These are phyloP conservation scores for Balearica regulorum DNA, from an alignment of 2,797 vertebrate genomes.

Conservation along the genomic window DNA sequence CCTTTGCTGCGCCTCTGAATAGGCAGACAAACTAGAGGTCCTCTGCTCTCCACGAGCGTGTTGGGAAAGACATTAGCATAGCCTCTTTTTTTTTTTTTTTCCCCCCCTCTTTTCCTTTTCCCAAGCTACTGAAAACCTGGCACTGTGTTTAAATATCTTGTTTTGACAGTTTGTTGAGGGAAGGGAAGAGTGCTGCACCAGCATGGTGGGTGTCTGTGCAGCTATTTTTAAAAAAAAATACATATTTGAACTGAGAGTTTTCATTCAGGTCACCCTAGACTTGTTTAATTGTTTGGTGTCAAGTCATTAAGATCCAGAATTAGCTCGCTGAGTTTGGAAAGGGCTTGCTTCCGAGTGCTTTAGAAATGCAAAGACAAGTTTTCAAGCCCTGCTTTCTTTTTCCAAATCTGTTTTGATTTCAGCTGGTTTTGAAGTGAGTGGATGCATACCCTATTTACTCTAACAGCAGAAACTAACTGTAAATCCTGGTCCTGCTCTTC, in stretches of 20 bases:
- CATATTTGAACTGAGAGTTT: neutral
- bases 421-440: neutral
- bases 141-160: neutral
- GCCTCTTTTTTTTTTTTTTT: neutral
- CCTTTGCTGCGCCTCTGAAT: conserved; percentile 65
- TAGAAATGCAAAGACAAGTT: conserved; percentile 6
- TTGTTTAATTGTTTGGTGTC: conserved; percentile 38
- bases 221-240: neutral
- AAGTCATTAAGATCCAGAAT: conserved; percentile 41
- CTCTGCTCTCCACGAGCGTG: conserved; percentile 6
- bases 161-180: conserved; percentile 14
- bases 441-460: neutral
- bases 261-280: neutral
- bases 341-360: neutral
- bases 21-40: conserved; percentile 64
- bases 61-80: conserved; percentile 64
- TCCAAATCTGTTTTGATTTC: conserved; percentile 25
- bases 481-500: neutral
- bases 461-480: neutral
- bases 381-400: conserved; percentile 3
- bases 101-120: neutral
- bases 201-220: neutral
- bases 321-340: conserved; percentile 14
- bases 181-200: neutral
- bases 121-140: conserved; percentile 15